These are phyloP conservation scores for Scrobipalpa costella DNA, from an alignment of 2,888 invertebrate species.

Conservation along the genomic window DNA sequence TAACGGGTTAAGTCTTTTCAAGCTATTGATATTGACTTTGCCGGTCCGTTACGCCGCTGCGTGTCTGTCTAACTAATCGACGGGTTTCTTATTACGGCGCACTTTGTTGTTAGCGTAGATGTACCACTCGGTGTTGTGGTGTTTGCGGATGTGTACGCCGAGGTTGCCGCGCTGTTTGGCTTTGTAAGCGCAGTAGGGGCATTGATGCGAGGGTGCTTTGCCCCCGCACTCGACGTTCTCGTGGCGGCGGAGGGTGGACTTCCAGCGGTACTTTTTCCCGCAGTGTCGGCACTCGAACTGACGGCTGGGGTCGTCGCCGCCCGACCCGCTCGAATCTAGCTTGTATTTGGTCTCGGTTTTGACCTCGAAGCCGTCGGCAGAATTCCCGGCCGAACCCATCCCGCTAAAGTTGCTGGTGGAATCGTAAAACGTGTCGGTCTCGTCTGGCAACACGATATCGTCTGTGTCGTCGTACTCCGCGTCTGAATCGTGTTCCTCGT, in stretches of 20 bases:
- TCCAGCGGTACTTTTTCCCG: conserved; percentile 93
- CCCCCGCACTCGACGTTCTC: conserved; percentile 92
- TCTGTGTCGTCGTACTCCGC: conserved; percentile 76
- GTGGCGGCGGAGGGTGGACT: conserved; percentile 90
- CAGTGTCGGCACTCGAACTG: conserved; percentile 91
- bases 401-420: conserved; percentile 31
- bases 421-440: conserved; percentile 58
- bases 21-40: not conserved
- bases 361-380: conserved; percentile 40
- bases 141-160: conserved; percentile 90
- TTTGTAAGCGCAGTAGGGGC: conserved; percentile 88
- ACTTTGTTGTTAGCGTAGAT: conserved; percentile 76
- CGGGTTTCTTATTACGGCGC: conserved; percentile 67
- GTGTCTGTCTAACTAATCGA: conserved; percentile 44
- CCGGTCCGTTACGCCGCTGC: not conserved
- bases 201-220: conserved; percentile 90
- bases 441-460: conserved; percentile 76
- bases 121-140: conserved; percentile 83
- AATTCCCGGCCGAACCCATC: conserved; percentile 31
- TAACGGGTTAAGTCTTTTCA: too few species aligned
- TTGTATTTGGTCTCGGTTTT: conserved; percentile 61
- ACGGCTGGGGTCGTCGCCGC: conserved; percentile 80
- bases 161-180: conserved; percentile 92
- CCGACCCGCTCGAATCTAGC: conserved; percentile 59
- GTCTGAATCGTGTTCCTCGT: conserved; percentile 77